A percentile compares a stretch with the other conserved stretches of the same genome.
Evolutionary conservation across 2,113 vertebrate species (phyloP).

Genomic region (Percopsis transmontana): DNA sequence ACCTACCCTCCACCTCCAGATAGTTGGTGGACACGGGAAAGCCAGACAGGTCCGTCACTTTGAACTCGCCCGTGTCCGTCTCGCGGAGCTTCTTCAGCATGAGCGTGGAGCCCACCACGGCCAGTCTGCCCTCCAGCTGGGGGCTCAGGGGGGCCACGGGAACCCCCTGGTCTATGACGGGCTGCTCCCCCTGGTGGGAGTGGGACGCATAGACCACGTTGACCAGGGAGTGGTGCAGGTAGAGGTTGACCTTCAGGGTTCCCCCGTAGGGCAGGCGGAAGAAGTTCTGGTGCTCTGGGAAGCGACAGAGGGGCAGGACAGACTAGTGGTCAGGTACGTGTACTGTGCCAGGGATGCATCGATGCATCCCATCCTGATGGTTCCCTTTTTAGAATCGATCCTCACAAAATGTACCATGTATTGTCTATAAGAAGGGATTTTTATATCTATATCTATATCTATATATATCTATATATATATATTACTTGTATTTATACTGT

Average conservation of each 20-base stretch:
- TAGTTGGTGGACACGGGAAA: constrained; percentile 69
- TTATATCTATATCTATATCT: too few relatives aligned
- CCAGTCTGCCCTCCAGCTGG: constrained; percentile 67
- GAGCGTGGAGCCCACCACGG: constrained; percentile 61
- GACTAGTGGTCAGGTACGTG: background rate
- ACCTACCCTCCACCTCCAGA: constrained; percentile 64
- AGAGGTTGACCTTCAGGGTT: constrained; percentile 72
- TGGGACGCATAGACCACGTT: constrained; percentile 68
- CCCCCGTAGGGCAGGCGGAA: constrained; percentile 33
- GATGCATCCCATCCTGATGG: too few relatives aligned
- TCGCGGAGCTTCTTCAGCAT: constrained; percentile 62
- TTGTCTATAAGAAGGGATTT: too few relatives aligned
- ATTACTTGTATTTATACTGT: too few relatives aligned
- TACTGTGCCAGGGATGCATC: background rate
- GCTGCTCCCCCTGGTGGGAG: constrained; percentile 50
- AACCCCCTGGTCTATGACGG: constrained; percentile 65
- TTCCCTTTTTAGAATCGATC: too few relatives aligned
- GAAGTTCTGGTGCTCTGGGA: constrained; percentile 74
- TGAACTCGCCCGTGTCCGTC: constrained; percentile 66
- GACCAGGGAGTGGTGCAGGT: constrained; percentile 52
- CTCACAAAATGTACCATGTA: too few relatives aligned
- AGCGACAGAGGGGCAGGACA: background rate
- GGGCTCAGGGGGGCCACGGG: constrained; percentile 56
- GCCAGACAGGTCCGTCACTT: constrained; percentile 68
- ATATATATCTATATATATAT: too few relatives aligned